Conservation (phyloP, 2,888 invertebrate genomes). For the Scelioninae gen. 2 region DNA sequence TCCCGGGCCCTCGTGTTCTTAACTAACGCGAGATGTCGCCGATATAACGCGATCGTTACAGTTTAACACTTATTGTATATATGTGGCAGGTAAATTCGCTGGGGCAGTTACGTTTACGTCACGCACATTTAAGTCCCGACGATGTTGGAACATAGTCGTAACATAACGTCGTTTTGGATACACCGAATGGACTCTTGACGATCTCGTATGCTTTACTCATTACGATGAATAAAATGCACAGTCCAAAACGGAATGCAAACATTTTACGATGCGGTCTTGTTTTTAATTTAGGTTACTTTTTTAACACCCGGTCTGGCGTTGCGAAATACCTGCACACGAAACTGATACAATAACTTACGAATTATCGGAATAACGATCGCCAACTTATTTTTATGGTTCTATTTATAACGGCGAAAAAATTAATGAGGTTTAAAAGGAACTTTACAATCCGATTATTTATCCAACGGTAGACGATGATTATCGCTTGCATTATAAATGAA, state of each 20-base stretch:
- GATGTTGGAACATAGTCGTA: constrained; percentile 23
- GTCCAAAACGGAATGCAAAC: constrained; percentile 2
- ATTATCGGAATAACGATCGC: constrained; percentile 11
- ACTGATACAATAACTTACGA: constrained; percentile 10
- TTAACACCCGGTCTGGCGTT: background rate
- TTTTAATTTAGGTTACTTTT: constrained; percentile 5
- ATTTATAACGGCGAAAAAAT: constrained; percentile 25
- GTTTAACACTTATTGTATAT: constrained; percentile 43
- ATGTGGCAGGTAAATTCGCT: constrained; percentile 30
- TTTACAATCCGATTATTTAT: constrained; percentile 34
- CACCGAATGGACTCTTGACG: constrained; percentile 40
- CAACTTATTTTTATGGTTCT: constrained; percentile 31
- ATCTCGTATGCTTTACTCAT: constrained; percentile 26
- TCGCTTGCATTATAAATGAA: constrained; percentile 29
- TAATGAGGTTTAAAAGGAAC: constrained; percentile 37
- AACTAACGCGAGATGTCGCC: constrained; percentile 19
- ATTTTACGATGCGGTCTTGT: constrained; percentile 8
- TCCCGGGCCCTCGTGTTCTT: no score
- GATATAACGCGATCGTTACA: constrained; percentile 30
- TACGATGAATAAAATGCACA: constrained; percentile 40
- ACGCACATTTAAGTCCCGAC: constrained; percentile 34
- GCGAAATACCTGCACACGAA: constrained; percentile 2
- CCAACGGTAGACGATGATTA: constrained; percentile 24
- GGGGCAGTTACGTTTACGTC: constrained; percentile 41
- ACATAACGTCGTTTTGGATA: constrained; percentile 26